Conservation (phyloP, 2,888 invertebrate genomes). For the Falcaria lacertinaria region DNA sequence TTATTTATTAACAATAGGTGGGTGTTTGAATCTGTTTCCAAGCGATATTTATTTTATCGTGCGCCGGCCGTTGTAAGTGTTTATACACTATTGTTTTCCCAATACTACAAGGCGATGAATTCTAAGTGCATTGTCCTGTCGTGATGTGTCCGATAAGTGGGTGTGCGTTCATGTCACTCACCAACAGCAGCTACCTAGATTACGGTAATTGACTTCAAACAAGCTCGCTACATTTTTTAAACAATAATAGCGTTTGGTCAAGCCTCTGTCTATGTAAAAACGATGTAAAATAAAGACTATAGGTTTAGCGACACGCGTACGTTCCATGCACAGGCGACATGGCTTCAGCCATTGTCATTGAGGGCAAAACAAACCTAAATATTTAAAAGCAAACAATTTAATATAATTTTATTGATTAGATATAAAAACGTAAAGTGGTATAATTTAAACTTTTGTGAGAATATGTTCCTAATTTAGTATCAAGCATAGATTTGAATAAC, state of each 20-base stretch:
- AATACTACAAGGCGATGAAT: conserved; percentile 44
- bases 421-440: too few relatives aligned
- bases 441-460: too few relatives aligned
- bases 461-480: too few relatives aligned
- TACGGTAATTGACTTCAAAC: conserved; percentile 17
- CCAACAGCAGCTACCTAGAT: conserved; percentile 14
- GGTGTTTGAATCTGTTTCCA: neutral
- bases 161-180: conserved; percentile 19
- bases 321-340: conserved; percentile 23
- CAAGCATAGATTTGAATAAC: too few relatives aligned
- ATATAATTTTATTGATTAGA: too few relatives aligned
- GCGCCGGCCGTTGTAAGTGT: conserved; percentile 20
- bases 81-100: conserved; percentile 50
- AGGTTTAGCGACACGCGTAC: conserved; percentile 23
- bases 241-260: neutral
- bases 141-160: conserved; percentile 35
- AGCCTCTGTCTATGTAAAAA: conserved; percentile 5
- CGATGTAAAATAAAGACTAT: conserved; percentile 6
- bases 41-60: conserved; percentile 34
- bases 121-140: conserved; percentile 54
- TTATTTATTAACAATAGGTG: neutral
- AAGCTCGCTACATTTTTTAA: neutral
- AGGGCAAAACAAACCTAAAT: neutral
- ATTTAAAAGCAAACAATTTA: too few relatives aligned
- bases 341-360: conserved; percentile 22